These are phyloP conservation scores for Pionites leucogaster DNA, from an alignment of 2,113 vertebrate species.

Conservation along the genomic window DNA sequence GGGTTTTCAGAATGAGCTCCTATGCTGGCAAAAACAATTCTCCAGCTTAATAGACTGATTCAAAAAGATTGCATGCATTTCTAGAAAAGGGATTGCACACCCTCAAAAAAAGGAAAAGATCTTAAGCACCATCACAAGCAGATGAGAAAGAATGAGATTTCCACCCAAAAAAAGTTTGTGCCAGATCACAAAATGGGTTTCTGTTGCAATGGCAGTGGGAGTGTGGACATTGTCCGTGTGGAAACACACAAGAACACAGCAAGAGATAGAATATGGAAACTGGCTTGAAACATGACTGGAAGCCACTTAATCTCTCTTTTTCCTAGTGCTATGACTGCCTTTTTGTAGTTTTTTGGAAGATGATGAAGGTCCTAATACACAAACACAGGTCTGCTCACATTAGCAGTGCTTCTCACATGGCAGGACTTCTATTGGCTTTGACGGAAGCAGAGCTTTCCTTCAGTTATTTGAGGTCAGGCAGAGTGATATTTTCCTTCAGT, in stretches of 20 bases:
- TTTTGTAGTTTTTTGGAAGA: neutral
- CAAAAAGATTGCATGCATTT: neutral
- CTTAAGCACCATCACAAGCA: neutral
- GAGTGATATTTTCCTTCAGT: neutral
- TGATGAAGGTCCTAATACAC: rapidly evolving
- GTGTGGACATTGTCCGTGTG: rapidly evolving
- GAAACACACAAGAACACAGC: neutral
- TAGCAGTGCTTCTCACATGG: neutral
- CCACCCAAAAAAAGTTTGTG: neutral
- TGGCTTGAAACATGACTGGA: neutral
- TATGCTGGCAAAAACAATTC: neutral
- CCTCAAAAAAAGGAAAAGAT: neutral
- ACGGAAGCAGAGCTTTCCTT: neutral
- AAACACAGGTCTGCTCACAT: too few relatives aligned
- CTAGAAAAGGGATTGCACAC: neutral
- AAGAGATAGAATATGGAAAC: neutral
- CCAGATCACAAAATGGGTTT: rapidly evolving
- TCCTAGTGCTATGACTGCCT: neutral
- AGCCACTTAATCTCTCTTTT: neutral
- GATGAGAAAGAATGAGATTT: neutral
- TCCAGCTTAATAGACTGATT: neutral
- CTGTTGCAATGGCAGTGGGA: neutral
- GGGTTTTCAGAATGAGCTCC: neutral
- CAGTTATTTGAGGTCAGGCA: neutral
- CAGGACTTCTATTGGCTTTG: neutral